These are phyloP conservation scores for Eupithecia abbreviata DNA, from an alignment of 2,888 invertebrate species.

Conservation along the genomic window DNA sequence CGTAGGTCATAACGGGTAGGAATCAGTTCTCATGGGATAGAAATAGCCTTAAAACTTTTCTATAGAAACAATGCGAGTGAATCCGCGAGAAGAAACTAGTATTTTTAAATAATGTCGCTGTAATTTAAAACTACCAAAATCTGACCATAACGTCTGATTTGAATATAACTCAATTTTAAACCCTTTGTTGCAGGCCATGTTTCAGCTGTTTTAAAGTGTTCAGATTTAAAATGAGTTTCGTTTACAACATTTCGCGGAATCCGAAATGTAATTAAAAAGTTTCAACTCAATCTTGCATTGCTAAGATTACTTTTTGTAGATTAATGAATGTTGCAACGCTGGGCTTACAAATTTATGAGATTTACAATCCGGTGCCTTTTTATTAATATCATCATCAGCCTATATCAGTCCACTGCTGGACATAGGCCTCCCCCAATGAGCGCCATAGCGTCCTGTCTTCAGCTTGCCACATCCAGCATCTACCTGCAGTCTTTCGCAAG, in stretches of 20 bases:
- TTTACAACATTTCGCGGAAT: slow-evolving; percentile 14
- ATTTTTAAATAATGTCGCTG: neutral
- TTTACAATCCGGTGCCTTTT: neutral
- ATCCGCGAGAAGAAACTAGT: too few species aligned
- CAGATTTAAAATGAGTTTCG: slow-evolving; percentile 24
- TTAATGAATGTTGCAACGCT: slow-evolving; percentile 14
- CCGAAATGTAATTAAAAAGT: slow-evolving; percentile 32
- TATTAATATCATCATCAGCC: too few species aligned
- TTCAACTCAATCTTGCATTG: slow-evolving; percentile 29
- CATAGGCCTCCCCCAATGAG: too few species aligned
- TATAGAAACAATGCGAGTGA: too few species aligned
- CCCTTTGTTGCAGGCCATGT: slow-evolving; percentile 4
- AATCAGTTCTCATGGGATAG: too few species aligned
- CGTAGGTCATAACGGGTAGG: too few species aligned
- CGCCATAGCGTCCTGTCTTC: too few species aligned
- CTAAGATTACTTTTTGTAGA: slow-evolving; percentile 18
- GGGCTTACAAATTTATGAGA: slow-evolving; percentile 8
- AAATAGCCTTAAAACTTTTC: too few species aligned
- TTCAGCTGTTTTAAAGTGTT: slow-evolving; percentile 20
- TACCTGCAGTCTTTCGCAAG: too few species aligned
- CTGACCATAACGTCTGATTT: neutral
- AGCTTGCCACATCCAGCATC: too few species aligned
- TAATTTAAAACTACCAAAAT: neutral
- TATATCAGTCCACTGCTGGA: too few species aligned
- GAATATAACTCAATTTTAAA: neutral